Percentiles rank a stretch among this genome's conserved stretches.
Conservation (phyloP, 2,888 invertebrate species). For the Acholoe squamosa region DNA sequence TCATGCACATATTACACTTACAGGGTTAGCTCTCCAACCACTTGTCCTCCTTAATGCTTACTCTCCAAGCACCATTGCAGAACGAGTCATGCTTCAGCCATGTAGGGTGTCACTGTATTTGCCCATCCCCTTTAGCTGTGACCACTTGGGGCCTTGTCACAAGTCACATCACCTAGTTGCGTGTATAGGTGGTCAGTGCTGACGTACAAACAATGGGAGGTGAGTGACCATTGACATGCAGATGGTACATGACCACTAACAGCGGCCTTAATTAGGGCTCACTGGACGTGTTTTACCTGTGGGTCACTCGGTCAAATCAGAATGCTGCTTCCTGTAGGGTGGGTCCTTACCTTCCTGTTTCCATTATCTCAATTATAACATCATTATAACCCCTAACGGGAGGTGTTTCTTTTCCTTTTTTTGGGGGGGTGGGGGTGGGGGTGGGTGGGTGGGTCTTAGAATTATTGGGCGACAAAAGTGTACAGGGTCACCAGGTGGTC, state of each 20-base stretch:
- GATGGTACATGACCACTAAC: conserved; percentile 12
- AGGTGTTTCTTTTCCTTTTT: no score
- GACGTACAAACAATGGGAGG: conserved; percentile 9
- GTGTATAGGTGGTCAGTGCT: conserved; percentile 11
- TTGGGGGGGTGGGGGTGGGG: no score
- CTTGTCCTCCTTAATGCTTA: neutral
- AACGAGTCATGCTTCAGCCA: neutral
- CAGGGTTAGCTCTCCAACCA: neutral
- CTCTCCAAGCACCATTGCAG: neutral
- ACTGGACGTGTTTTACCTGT: neutral
- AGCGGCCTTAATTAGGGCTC: neutral
- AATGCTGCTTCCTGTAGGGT: neutral
- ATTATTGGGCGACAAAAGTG: no score
- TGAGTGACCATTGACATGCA: neutral
- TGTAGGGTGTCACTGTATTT: neutral
- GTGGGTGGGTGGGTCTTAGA: no score
- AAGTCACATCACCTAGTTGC: neutral
- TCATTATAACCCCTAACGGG: no score
- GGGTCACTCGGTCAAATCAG: conserved; percentile 37
- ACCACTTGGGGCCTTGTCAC: no score
- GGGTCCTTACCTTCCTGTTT: no score
- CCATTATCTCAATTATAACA: no score
- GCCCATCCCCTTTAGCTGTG: neutral
- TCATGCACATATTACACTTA: no score
- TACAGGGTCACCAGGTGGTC: no score